Evolutionary conservation across 2,797 vertebrate genomes (phyloP), one percentile per base, ranked within the genome.

Genomic region (Glossophaga mutica): DNA sequence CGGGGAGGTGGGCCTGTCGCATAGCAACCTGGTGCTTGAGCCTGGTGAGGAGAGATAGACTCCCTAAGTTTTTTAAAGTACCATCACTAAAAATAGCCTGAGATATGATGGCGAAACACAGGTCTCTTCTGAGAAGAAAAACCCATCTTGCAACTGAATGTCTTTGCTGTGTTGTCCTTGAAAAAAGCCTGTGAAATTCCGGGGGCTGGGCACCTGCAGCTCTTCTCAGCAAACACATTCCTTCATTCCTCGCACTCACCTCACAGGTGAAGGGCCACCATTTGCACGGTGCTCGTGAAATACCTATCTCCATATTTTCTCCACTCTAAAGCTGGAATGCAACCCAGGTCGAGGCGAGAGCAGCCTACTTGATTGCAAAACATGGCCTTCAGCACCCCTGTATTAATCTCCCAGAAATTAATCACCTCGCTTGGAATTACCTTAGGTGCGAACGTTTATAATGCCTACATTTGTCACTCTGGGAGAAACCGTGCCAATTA

Each of bases 21-120:
- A 67, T 96, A 96, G 97, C 97, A 97, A 97, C 97, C 59, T 39
- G 19, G 65, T 2, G 78, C 90, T 79, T 71, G 57, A 76, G 92
- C 46, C 19, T 91, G 84, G 92, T 9, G n/a, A 76, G 73, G 39
- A 37, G 71, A 83, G 90, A 71, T 6, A 55, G 93, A 70, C 55
- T 97, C 94, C 74, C 93, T 9, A 37, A 59, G 82, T 83, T 96
- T 90, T 77, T 79, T 59, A 88, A 96, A 97, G 48, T 55, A 2
- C 57, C 32, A 2, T 52, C 84, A 83, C 94, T 98, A 97, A 96
- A 96, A 95, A 97, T 95, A 97, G 94, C 78, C 95, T 8, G 19
- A 34, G 65, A 71, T 62, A n/a, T 77, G 87, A 96, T 90, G 92
- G 90, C 90, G 78, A 84, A 37, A 83, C 2, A 8, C 0, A 91